phyloP scores from a whole-genome alignment of 2,113 vertebrate species.

The Alethe diademata region DNA sequence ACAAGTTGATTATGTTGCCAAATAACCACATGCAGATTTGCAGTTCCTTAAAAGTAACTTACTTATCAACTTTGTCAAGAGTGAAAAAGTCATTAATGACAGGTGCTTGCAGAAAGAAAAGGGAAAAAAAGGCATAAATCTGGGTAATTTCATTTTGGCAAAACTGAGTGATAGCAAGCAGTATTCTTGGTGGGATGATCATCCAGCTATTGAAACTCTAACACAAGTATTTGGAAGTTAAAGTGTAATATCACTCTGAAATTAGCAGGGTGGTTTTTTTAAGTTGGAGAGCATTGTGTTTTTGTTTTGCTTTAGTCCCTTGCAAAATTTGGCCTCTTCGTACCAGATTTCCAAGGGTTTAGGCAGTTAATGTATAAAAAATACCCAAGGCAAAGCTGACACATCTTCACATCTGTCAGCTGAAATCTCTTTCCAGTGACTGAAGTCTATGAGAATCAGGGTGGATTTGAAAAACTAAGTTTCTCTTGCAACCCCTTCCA shows the following conservation, averaged over 20 bases:
- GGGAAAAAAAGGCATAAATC: neutral
- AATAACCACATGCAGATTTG: conserved; percentile 47
- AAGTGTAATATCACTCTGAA: neutral
- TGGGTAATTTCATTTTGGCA: conserved; percentile 18
- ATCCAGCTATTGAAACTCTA: neutral
- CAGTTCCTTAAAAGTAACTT: conserved; percentile 41
- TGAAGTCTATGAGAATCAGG: neutral
- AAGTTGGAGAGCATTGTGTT: fast-evolving
- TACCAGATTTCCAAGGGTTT: neutral
- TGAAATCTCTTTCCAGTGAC: neutral
- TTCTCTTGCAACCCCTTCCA: neutral
- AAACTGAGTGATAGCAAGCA: conserved; percentile 1
- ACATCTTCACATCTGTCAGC: neutral
- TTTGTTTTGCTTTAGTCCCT: neutral
- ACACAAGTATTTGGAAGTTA: neutral
- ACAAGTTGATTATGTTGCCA: conserved; percentile 16
- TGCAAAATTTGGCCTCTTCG: neutral
- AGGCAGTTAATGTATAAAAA: neutral
- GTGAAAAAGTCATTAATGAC: conserved; percentile 18
- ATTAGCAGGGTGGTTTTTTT: neutral
- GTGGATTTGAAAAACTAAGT: neutral
- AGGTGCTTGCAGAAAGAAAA: conserved; percentile 5
- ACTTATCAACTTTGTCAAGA: conserved; percentile 43
- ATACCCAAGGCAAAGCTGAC: neutral
- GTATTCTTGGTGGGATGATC: conserved; percentile 26